A percentile compares a stretch with the other conserved stretches of the same genome.
Conservation (phyloP, 1,140 invertebrate genomes). For the Listronotus oregonensis region DNA sequence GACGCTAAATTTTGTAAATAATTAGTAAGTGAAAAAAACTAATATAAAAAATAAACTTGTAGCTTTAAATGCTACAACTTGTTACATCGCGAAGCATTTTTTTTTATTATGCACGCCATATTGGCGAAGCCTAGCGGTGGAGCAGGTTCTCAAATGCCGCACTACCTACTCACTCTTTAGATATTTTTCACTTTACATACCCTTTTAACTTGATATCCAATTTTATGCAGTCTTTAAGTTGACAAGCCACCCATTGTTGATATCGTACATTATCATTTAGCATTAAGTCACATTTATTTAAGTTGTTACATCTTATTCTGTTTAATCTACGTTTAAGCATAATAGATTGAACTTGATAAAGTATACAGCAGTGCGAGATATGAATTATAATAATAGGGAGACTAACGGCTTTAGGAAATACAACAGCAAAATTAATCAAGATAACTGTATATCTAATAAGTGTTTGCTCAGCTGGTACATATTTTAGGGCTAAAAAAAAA, state of each 20-base stretch:
- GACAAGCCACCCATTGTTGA: not conserved
- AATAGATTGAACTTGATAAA: not conserved
- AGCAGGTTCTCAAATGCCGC: too few relatives aligned
- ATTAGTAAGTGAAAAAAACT: too few relatives aligned
- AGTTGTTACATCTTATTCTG: not conserved
- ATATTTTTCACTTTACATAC: not conserved
- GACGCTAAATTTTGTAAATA: too few relatives aligned
- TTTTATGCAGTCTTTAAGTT: conserved; percentile 3
- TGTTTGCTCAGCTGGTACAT: not conserved
- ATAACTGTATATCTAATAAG: not conserved
- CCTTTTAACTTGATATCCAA: conserved; percentile 1
- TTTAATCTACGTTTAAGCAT: not conserved
- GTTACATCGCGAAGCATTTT: too few relatives aligned
- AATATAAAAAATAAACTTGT: too few relatives aligned
- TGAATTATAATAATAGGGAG: not conserved
- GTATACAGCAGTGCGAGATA: not conserved
- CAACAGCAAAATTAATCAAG: not conserved
- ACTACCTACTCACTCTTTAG: too few relatives aligned
- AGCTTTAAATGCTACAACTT: too few relatives aligned
- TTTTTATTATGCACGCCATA: too few relatives aligned
- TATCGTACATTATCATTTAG: not conserved
- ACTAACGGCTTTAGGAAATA: not conserved
- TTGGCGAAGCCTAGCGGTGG: too few relatives aligned
- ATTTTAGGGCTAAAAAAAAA: not conserved
- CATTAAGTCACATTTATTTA: not conserved